phyloP scores from a whole-genome alignment of 2,797 vertebrate species.

The Denticeps clupeoides region DNA sequence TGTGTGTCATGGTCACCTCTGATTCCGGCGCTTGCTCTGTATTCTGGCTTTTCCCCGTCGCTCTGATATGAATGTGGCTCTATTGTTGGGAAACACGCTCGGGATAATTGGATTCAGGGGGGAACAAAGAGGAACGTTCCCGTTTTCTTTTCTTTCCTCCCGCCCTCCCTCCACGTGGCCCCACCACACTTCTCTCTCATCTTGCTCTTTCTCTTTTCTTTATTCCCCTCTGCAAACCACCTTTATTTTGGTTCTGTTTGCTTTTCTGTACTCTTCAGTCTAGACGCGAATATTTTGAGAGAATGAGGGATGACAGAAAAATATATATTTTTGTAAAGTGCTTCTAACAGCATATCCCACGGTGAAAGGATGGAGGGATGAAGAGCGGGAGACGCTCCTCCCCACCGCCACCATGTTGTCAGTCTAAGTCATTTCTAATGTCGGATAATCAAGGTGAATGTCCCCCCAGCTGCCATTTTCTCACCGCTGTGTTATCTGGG shows the following conservation, averaged over 20 bases:
- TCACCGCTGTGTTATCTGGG: conserved; percentile 36
- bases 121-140: conserved; percentile 31
- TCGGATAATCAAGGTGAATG: conserved; percentile 60
- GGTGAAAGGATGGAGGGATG: conserved; percentile 24
- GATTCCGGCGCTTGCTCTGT: conserved; percentile 1
- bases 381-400: conserved; percentile 35
- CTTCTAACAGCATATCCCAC: no score
- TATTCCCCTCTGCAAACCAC: conserved; percentile 28
- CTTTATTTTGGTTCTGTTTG: conserved; percentile 27
- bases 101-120: conserved; percentile 20
- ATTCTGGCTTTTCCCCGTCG: conserved; percentile 3
- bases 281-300: no score
- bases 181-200: neutral
- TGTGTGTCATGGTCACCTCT: conserved; percentile 10
- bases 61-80: conserved; percentile 26
- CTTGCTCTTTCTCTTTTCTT: neutral
- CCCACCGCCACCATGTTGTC: conserved; percentile 42
- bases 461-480: conserved; percentile 61
- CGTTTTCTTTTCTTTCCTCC: neutral
- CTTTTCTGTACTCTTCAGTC: neutral
- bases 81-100: conserved; percentile 26
- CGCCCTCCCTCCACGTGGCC: conserved; percentile 4
- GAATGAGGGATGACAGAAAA: no score
- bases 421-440: conserved; percentile 41
- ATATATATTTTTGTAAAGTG: no score